These are phyloP conservation scores for Dipus sagitta DNA, from an alignment of 2,797 vertebrate species.

Conservation along the genomic window DNA sequence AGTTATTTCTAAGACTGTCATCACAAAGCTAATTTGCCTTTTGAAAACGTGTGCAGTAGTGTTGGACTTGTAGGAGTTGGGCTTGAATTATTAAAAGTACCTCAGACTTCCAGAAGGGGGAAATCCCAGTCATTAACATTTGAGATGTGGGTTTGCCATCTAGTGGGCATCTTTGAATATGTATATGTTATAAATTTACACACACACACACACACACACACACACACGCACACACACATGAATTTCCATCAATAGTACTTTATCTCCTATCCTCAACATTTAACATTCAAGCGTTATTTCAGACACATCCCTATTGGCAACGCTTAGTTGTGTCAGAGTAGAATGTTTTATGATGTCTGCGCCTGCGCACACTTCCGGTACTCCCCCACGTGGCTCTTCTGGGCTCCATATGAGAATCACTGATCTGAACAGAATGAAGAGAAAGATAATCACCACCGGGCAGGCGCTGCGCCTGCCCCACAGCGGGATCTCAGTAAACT, in stretches of 20 bases:
- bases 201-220: no score
- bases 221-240: not conserved
- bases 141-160: conserved; percentile 80
- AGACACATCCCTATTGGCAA: not conserved
- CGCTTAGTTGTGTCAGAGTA: not conserved
- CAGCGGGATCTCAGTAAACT: not conserved
- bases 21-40: conserved; percentile 28
- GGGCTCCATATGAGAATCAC: conserved; percentile 19
- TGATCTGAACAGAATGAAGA: not conserved
- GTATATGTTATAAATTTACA: not conserved
- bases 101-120: conserved; percentile 8
- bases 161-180: conserved; percentile 76
- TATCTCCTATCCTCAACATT: not conserved
- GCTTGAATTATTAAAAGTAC: conserved; percentile 54
- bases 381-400: not conserved
- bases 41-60: conserved; percentile 7
- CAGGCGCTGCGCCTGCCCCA: not conserved
- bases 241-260: not conserved
- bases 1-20: conserved; percentile 6
- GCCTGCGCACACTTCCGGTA: not conserved
- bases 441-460: not conserved
- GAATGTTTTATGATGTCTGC: not conserved
- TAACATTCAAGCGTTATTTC: not conserved
- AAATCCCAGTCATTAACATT: conserved; percentile 20
- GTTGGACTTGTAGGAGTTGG: conserved; percentile 43